Conservation (phyloP, 2,113 vertebrate species). For the Mystacornis crossleyi region DNA sequence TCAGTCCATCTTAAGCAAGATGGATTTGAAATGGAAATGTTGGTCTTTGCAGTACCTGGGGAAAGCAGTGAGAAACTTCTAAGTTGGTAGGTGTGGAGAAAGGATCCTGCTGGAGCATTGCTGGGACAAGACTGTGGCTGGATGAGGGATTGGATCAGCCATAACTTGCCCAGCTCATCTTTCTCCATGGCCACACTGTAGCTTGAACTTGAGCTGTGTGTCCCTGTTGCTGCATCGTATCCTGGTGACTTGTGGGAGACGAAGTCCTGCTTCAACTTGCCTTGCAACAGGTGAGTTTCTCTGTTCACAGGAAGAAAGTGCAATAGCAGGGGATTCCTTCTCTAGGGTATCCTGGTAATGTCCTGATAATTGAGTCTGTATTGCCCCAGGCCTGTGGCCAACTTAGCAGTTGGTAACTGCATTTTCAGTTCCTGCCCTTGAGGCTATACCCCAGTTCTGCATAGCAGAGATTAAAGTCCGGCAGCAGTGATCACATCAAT, state of each 20-base stretch:
- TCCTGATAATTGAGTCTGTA: fast-evolving
- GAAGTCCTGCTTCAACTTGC: not conserved
- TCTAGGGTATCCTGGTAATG: not conserved
- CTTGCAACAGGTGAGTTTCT: not conserved
- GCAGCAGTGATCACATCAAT: not conserved
- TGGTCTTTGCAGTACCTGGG: not conserved
- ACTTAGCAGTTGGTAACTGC: not conserved
- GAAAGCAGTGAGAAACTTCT: not conserved
- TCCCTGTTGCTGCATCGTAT: not conserved
- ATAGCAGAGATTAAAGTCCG: not conserved
- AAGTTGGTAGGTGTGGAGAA: not conserved
- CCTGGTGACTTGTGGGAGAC: not conserved
- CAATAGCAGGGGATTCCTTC: not conserved
- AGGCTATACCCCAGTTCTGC: not conserved
- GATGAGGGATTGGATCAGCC: not conserved
- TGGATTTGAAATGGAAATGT: not conserved
- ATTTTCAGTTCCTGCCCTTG: not conserved
- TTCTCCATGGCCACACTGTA: fast-evolving
- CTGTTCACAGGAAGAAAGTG: not conserved
- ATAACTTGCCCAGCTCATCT: not conserved
- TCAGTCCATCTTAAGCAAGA: not conserved
- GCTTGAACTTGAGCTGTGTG: not conserved
- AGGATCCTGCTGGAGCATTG: not conserved
- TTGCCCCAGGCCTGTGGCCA: not conserved
- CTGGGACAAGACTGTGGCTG: not conserved